Percentiles rank a stretch among this genome's conserved stretches.
Evolutionary conservation across 2,113 vertebrate species (phyloP).

Genomic region (Baryphthengus martii): DNA sequence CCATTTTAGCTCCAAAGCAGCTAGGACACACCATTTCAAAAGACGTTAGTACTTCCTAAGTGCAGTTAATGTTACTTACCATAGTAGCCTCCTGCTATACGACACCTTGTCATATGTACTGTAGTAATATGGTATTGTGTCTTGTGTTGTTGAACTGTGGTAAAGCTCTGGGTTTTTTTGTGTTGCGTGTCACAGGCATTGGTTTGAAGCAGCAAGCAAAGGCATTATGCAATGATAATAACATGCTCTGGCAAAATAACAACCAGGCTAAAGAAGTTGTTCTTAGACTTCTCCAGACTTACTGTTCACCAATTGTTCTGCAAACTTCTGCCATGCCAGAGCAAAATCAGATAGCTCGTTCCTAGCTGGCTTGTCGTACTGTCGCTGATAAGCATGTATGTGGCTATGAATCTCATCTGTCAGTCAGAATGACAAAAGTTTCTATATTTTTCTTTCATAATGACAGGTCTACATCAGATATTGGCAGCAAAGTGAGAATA

Average conservation of each 20-base stretch:
- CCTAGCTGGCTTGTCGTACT: background rate
- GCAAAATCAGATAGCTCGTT: background rate
- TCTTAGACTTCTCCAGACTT: background rate
- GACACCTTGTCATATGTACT: background rate
- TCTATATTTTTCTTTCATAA: background rate
- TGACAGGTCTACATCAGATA: slow-evolving; percentile 89
- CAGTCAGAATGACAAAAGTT: background rate
- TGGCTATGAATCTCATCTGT: background rate
- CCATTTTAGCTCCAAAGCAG: background rate
- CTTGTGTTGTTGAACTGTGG: background rate
- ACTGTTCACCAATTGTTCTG: background rate
- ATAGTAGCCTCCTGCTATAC: background rate
- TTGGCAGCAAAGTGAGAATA: slow-evolving; percentile 87
- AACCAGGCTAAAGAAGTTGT: background rate
- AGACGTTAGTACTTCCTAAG: background rate
- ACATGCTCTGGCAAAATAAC: background rate
- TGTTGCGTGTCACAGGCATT: background rate
- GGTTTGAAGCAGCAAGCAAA: background rate
- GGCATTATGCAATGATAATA: background rate
- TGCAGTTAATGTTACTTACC: background rate
- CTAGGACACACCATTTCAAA: background rate
- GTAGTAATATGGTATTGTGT: background rate
- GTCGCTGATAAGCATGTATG: background rate
- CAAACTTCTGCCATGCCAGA: background rate
- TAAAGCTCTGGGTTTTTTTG: background rate